These are phyloP conservation scores for Samia ricini DNA, from an alignment of 1,140 invertebrate genomes.

Conservation along the genomic window DNA sequence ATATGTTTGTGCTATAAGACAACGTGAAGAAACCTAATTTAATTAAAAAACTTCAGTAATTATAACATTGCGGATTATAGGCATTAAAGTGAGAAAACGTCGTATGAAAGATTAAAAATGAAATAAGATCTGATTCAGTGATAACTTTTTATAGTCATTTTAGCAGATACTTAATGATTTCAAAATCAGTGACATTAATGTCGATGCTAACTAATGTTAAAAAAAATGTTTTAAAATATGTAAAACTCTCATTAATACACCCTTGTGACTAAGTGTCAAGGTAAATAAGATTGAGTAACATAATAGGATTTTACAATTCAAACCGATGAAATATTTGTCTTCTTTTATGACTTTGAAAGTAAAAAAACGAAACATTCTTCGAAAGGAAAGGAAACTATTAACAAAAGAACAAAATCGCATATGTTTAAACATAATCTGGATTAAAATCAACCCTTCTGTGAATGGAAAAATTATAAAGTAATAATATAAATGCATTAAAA, in stretches of 20 bases:
- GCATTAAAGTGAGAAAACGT: background rate
- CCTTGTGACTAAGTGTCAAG: background rate
- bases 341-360: slow-evolving; percentile 20
- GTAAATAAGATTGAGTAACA: slow-evolving; percentile 29
- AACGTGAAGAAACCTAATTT: background rate
- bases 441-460: slow-evolving; percentile 71
- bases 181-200: background rate
- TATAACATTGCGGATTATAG: background rate
- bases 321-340: slow-evolving; percentile 3
- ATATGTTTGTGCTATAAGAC: slow-evolving; percentile 14
- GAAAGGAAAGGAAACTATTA: slow-evolving; percentile 48
- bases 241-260: no score
- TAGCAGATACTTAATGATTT: background rate
- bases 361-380: slow-evolving; percentile 55
- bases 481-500: slow-evolving; percentile 72
- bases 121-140: background rate
- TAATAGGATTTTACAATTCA: slow-evolving; percentile 27
- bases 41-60: background rate
- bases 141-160: background rate
- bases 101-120: background rate
- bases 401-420: slow-evolving; percentile 51
- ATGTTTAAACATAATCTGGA: slow-evolving; percentile 56
- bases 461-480: slow-evolving; percentile 71
- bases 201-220: background rate
- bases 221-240: no score